phyloP scores from a whole-genome alignment of 2,888 invertebrate genomes.

The Zaprionus bogoriensis region DNA sequence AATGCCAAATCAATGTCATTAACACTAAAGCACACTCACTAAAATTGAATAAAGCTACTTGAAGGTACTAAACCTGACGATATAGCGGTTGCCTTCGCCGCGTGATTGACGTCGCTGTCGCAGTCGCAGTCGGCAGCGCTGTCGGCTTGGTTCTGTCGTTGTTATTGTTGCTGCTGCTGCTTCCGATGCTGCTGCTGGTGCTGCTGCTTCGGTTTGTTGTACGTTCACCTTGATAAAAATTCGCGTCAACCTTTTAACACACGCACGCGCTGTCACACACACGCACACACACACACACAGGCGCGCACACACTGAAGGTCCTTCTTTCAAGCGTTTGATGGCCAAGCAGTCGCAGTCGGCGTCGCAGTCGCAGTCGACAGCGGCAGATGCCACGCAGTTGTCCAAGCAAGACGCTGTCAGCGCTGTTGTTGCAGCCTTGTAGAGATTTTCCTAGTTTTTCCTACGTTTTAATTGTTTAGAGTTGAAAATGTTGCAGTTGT shows the following conservation, averaged over 20 bases:
- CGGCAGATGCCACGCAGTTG: not conserved
- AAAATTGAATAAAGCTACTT: conserved; percentile 72
- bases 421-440: conserved; percentile 53
- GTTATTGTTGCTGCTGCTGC: conserved; percentile 30
- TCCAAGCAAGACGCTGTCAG: not conserved
- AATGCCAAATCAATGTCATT: conserved; percentile 76
- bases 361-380: not conserved
- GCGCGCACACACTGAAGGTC: conserved; percentile 56
- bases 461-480: conserved; percentile 46
- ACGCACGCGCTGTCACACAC: conserved; percentile 48
- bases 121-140: conserved; percentile 1
- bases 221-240: conserved; percentile 74
- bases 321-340: conserved; percentile 62
- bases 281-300: conserved; percentile 6
- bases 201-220: conserved; percentile 61
- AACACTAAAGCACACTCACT: conserved; percentile 77
- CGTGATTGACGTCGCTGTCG: conserved; percentile 40
- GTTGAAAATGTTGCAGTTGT: conserved; percentile 23
- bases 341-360: conserved; percentile 34
- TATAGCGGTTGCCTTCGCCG: conserved; percentile 37
- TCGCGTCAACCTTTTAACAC: conserved; percentile 66
- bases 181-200: conserved; percentile 53
- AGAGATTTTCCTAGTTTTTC: conserved; percentile 60
- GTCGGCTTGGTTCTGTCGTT: conserved; percentile 15
- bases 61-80: conserved; percentile 62